Evolutionary conservation across 1,140 invertebrate genomes (phyloP).

Genomic region (Zaprionus taronus): DNA sequence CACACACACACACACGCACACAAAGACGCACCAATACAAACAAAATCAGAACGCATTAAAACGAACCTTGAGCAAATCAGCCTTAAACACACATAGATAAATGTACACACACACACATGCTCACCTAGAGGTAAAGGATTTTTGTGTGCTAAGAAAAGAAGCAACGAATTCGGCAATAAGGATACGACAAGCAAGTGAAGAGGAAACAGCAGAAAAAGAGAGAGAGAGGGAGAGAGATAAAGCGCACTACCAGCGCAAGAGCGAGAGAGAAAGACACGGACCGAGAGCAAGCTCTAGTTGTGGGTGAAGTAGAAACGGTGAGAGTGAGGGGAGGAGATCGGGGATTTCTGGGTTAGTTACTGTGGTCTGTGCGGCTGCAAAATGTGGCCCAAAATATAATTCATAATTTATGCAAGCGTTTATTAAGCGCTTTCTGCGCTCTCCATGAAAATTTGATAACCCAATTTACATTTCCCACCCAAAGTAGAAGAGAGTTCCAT

Average conservation of each 20-base stretch:
- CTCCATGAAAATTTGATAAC: constrained; percentile 49
- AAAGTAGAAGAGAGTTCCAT: constrained; percentile 9
- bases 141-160: constrained; percentile 55
- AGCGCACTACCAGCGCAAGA: neutral
- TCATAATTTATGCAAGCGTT: constrained; percentile 64
- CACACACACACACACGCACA: constrained; percentile 34
- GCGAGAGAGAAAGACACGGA: constrained; percentile 12
- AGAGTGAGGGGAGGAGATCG: neutral
- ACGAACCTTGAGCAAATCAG: constrained; percentile 74
- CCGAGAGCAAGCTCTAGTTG: constrained; percentile 1
- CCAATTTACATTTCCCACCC: constrained; percentile 47
- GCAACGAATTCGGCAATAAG: constrained; percentile 71
- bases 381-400: constrained; percentile 49
- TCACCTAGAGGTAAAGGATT: constrained; percentile 64
- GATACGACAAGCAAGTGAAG: constrained; percentile 56
- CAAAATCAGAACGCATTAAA: constrained; percentile 74
- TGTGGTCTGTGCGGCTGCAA: constrained; percentile 52
- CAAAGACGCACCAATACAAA: constrained; percentile 51
- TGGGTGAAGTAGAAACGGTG: neutral
- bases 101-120: constrained; percentile 30
- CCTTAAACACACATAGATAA: constrained; percentile 64
- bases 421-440: constrained; percentile 24
- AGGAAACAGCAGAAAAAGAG: constrained; percentile 47
- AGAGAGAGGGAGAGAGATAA: constrained; percentile 15
- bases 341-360: constrained; percentile 26